Percentiles rank a stretch among this genome's conserved stretches.
phyloP scores from a whole-genome alignment of 2,113 vertebrate genomes.

The Myrmecobius fasciatus region DNA sequence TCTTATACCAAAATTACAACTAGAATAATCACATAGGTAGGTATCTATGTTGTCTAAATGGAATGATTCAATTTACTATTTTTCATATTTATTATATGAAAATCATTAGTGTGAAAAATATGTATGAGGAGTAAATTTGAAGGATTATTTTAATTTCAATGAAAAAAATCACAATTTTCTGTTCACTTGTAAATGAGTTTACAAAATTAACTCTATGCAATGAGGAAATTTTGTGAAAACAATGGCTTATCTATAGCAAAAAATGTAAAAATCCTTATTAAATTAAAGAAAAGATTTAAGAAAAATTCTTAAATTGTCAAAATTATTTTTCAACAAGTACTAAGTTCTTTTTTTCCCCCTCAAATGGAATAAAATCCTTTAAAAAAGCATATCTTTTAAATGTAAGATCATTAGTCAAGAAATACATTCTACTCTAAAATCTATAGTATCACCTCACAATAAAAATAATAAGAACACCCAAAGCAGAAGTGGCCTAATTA shows the following conservation, averaged over 20 bases:
- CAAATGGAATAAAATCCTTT: conserved; percentile 10
- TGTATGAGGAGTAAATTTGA: neutral
- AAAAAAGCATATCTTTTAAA: conserved; percentile 23
- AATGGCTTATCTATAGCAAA: conserved; percentile 30
- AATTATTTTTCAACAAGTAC: neutral
- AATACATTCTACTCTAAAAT: conserved; percentile 44
- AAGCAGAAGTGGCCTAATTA: conserved; percentile 81
- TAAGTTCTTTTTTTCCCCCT: conserved; percentile 21
- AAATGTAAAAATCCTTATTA: conserved; percentile 15
- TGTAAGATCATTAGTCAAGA: conserved; percentile 59
- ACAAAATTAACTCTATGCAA: conserved; percentile 35
- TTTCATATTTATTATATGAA: too few relatives aligned
- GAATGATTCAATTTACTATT: conserved; percentile 31
- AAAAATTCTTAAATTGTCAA: conserved; percentile 44
- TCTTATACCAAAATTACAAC: conserved; percentile 46
- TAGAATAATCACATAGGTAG: conserved; percentile 23
- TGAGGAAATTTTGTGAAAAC: conserved; percentile 33
- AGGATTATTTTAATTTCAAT: neutral
- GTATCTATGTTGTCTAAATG: conserved; percentile 1
- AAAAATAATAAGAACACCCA: conserved; percentile 65
- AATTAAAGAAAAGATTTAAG: conserved; percentile 35
- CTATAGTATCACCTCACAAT: neutral
- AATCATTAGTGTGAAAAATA: neutral
- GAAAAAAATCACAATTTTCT: neutral
- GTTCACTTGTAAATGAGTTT: conserved; percentile 4